Evolutionary conservation across 2,888 invertebrate species (phyloP).

Genomic region (Meta bourneti): DNA sequence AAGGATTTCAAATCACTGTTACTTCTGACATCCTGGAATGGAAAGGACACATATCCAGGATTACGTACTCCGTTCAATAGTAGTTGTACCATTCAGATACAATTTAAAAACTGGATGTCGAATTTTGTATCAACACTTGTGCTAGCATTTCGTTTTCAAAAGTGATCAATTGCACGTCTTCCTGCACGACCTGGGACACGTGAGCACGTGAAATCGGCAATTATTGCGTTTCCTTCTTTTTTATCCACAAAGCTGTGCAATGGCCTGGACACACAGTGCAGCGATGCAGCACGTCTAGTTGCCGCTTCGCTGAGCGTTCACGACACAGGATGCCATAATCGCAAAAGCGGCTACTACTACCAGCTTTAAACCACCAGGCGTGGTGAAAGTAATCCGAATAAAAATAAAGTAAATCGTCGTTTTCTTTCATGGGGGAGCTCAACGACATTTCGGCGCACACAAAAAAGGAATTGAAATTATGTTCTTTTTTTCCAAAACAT

Average conservation of each 20-base stretch:
- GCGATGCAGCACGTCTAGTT: constrained; percentile 45
- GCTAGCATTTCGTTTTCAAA: not conserved
- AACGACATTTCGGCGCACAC: not conserved
- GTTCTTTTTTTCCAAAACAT: no score
- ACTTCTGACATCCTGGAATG: no score
- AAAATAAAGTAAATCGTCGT: not conserved
- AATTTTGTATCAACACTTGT: not conserved
- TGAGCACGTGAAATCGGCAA: not conserved
- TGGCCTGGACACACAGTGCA: constrained; percentile 53
- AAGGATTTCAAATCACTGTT: no score
- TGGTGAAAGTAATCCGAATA: not conserved
- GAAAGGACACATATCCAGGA: no score
- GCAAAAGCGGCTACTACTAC: not conserved
- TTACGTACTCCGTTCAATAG: no score
- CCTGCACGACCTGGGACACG: not conserved
- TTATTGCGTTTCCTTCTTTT: not conserved
- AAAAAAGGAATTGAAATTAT: not conserved
- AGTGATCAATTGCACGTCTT: not conserved
- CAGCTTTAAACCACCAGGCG: not conserved
- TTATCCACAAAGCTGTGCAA: constrained; percentile 29
- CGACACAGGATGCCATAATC: constrained; percentile 27
- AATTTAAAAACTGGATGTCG: not conserved
- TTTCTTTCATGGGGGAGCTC: no score
- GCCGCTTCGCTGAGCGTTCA: constrained; percentile 46
- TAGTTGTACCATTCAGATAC: not conserved